Conservation (phyloP, 2,797 vertebrate species). For the Pseudotriccus pelzelni region DNA sequence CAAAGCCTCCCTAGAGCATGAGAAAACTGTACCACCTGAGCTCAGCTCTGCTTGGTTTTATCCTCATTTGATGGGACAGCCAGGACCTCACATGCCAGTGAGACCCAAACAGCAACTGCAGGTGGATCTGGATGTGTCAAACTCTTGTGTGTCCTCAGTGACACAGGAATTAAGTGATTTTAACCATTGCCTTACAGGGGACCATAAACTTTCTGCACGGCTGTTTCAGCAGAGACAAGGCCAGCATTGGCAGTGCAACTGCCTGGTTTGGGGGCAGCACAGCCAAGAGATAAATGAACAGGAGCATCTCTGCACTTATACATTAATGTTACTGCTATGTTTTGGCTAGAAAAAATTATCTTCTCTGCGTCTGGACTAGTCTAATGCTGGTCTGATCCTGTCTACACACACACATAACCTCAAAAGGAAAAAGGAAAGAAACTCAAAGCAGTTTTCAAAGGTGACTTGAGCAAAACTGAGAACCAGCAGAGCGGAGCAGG, state of each 20-base stretch:
- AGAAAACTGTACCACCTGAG: neutral
- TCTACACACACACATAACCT: neutral
- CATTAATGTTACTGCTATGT: neutral
- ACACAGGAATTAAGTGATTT: neutral
- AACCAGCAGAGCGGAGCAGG: neutral
- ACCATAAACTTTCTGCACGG: neutral
- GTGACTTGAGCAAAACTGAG: neutral
- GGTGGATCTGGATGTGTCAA: neutral
- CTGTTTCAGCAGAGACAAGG: neutral
- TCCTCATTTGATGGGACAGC: neutral
- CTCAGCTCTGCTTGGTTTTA: neutral
- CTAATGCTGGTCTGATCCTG: slow-evolving; percentile 21
- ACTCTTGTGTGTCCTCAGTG: neutral
- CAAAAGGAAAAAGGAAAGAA: neutral
- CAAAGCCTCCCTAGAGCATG: neutral
- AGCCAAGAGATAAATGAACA: neutral
- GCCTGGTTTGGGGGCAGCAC: neutral
- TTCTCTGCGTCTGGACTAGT: neutral
- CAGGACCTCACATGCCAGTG: rapidly evolving
- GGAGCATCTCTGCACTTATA: neutral
- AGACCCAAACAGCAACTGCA: neutral
- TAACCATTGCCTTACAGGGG: neutral
- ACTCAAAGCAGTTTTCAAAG: neutral
- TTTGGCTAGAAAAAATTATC: slow-evolving; percentile 3
- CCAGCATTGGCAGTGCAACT: neutral